Base-by-base conservation (phyloP, 2,113 vertebrate genomes). In the Festucalex cinctus region DNA sequence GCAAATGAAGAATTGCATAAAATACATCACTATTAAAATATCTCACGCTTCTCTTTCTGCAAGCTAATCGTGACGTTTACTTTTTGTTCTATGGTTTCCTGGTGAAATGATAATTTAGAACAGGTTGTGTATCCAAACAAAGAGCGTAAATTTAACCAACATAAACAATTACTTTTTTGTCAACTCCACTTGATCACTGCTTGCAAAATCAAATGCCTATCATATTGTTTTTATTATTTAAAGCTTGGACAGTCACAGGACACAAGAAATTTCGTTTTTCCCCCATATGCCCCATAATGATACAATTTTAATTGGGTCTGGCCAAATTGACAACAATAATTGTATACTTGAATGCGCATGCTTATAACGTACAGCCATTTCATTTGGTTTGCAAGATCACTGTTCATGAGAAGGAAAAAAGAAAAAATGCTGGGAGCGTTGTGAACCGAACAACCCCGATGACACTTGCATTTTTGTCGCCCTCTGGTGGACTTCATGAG, bases 401-500 rank as follows among this genome's bases (percentile, higher is more conserved):
- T 36, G 17, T 61, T 65, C 71, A 14, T 44, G 66, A 3, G 57
- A 20, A 20, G 0, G 14, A 41, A 36, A 64, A 73, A 68, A 22
- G 67, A 69, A 75, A 43, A 69, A 75, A 43, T 22, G 75, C 73
- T 77, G 51, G 49, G 66, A 71, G 80, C 76, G 66, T 9, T 59
- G 73, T 79, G 71, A 86, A 88, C 84, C 3, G 69, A 75, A 17
- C 79, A 69, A 88, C 78, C 86, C 22, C 56, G 0, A 2, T 6
- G n/a, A 70, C 39, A 56, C n/a, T 26, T 37, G 0, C 36, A 19
- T 3, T 43, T 53, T 14, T 89, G 81, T 74, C 85, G 86, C 86
- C 88, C 75, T 76, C 91, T 90, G 61, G 73, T 83, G 90, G 9
- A 62, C 6, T 26, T 41, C 5, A 4, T 7, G 22, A 5, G 14